Base-by-base conservation (phyloP, 2,113 vertebrate species). In the Caranx melampygus region DNA sequence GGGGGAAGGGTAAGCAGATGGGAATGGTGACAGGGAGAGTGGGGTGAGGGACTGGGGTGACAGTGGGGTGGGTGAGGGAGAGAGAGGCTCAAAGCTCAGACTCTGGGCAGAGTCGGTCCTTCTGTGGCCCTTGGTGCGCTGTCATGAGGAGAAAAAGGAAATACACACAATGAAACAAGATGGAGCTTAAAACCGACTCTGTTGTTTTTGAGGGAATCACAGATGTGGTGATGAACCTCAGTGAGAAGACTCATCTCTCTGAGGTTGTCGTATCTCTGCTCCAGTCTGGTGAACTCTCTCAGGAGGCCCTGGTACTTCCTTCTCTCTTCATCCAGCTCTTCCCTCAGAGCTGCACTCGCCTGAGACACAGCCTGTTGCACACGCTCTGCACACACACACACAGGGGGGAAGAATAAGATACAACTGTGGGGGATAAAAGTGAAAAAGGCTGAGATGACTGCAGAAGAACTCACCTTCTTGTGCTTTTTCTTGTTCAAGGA, bases 241-340 rank as follows among this genome's bases (percentile, higher is more conserved):
- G 91, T 81, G 57, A 94, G 92, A 58, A 91, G 81, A 85, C 89
- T 90, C 90, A 96, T 95, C 2, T 94, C 95, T 47, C 64, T 58
- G 66, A 95, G 92, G 89, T 95, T 96, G 88, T 95, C 94, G 0
- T 92, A 95, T 93, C 94, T 90, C 87, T 95, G 96, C 90, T 96
- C 95, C 87, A 95, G 90, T n/a, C 89, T 89, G 35, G 92, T 79
- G 8, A 92, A 95, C 8, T 96, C 93, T 78, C 92, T 94, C 90
- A 95, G 88, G 81, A 95, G 93, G 52, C 92, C 91, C 91, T 95
- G 94, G 82, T 92, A 95, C 65, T 92, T 91, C 0, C 90, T 87
- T 77, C 83, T 84, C 81, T 96, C 95, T 62, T 96, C 93, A n/a
- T 95, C 95, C 88, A 95, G 88, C 86, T 95, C 93, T 4, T 61